Conservation (phyloP, 2,113 vertebrate species). For the Blennius ocellaris region DNA sequence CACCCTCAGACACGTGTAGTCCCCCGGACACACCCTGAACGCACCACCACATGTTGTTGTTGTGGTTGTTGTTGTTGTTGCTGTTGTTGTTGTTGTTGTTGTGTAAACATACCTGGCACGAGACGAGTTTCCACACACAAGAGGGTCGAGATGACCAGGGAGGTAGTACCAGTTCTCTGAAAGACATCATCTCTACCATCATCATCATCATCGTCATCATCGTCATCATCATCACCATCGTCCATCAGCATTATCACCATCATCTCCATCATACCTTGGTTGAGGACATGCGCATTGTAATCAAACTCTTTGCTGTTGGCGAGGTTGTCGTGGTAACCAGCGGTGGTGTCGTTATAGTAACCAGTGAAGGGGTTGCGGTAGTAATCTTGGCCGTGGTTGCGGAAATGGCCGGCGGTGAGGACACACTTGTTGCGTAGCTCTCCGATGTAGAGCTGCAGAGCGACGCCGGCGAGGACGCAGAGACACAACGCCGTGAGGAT, state of each 20-base stretch:
- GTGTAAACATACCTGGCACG: conserved; percentile 88
- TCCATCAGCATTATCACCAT: too few species aligned
- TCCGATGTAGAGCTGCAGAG: conserved; percentile 97
- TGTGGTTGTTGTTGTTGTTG: background rate
- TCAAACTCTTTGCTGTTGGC: conserved; percentile 71
- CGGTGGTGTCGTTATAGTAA: conserved; percentile 63
- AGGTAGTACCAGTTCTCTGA: conserved; percentile 89
- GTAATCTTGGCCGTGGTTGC: too few species aligned
- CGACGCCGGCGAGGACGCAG: conserved; percentile 92
- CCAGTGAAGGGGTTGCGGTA: too few species aligned
- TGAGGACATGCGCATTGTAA: conserved; percentile 80
- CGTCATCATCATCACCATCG: too few species aligned
- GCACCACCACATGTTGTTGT: conserved; percentile 6
- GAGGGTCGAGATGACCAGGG: conserved; percentile 83
- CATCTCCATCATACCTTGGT: conserved; percentile 79
- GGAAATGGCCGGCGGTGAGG: too few species aligned
- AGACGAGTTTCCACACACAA: conserved; percentile 95
- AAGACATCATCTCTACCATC: too few species aligned
- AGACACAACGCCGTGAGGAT: conserved; percentile 96
- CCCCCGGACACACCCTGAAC: conserved; percentile 90
- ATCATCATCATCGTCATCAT: too few species aligned
- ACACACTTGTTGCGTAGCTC: conserved; percentile 93
- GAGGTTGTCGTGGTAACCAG: background rate
- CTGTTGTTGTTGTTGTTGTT: background rate
- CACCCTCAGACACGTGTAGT: conserved; percentile 88